These are phyloP conservation scores for Octonoba sinensis DNA, from an alignment of 2,888 invertebrate genomes.

Conservation along the genomic window DNA sequence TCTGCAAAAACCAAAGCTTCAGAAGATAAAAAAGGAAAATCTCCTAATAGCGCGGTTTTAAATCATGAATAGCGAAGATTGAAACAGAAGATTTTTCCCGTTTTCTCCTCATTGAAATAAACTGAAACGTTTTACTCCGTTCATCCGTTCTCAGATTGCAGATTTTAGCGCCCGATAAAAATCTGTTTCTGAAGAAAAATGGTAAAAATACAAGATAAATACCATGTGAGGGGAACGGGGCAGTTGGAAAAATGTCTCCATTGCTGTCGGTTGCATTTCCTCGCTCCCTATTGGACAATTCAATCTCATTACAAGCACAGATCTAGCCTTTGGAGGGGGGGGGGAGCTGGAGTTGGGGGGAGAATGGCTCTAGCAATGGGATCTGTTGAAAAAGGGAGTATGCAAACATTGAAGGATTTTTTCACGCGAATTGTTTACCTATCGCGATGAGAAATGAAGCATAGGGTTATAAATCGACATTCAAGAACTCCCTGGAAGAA, in stretches of 20 bases:
- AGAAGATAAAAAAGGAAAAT: no score
- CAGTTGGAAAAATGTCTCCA: constrained; percentile 43
- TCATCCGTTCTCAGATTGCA: constrained; percentile 27
- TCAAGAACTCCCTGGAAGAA: no score
- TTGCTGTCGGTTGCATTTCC: constrained; percentile 45
- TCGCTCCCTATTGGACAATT: constrained; percentile 56
- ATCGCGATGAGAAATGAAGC: no score
- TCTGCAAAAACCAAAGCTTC: no score
- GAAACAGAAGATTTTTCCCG: no score
- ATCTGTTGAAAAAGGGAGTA: constrained; percentile 32
- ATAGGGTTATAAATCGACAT: no score
- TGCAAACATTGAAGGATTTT: constrained; percentile 37
- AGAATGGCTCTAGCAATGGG: background rate
- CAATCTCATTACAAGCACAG: constrained; percentile 59
- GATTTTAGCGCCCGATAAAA: constrained; percentile 42
- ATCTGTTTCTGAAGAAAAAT: constrained; percentile 29
- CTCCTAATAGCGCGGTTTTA: no score
- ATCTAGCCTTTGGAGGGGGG: constrained; percentile 21
- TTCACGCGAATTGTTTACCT: no score
- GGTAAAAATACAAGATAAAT: constrained; percentile 23
- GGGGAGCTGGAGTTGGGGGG: constrained; percentile 15
- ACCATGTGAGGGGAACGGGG: constrained; percentile 30
- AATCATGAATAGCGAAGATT: no score
- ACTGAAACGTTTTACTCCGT: constrained; percentile 24
- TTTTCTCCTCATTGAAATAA: constrained; percentile 7